phyloP scores from a whole-genome alignment of 1,140 invertebrate species.

The Delia radicum region DNA sequence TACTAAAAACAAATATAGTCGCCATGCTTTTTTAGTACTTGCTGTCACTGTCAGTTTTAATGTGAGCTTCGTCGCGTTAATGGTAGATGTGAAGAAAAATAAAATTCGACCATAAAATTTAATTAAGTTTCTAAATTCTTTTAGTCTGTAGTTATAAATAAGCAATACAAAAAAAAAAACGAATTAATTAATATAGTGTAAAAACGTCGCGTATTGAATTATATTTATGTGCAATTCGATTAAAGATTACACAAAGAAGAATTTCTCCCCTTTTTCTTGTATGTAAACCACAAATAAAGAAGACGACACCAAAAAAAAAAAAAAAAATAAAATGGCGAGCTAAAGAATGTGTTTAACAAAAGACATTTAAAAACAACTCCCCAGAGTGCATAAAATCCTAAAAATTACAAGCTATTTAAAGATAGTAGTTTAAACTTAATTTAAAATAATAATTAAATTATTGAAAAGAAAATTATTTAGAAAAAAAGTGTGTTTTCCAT shows the following conservation, averaged over 20 bases:
- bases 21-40: too few relatives aligned
- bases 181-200: not conserved
- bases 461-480: too few relatives aligned
- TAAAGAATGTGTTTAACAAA: not conserved
- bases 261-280: not conserved
- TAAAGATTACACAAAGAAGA: slow-evolving; percentile 11
- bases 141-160: not conserved
- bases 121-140: not conserved
- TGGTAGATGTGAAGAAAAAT: not conserved
- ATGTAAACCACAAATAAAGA: not conserved
- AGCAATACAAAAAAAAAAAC: not conserved
- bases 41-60: not conserved
- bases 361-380: not conserved
- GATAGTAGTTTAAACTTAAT: too few relatives aligned
- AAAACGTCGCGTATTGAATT: slow-evolving; percentile 16
- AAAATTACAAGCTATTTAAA: too few relatives aligned
- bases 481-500: too few relatives aligned
- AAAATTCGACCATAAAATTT: not conserved
- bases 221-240: slow-evolving; percentile 19
- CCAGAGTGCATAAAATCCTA: not conserved
- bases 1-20: too few relatives aligned
- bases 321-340: not conserved
- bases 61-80: not conserved
- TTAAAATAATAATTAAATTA: too few relatives aligned
- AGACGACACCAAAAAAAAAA: not conserved